phyloP scores from a whole-genome alignment of 2,888 invertebrate genomes.

The Cephus runcator region DNA sequence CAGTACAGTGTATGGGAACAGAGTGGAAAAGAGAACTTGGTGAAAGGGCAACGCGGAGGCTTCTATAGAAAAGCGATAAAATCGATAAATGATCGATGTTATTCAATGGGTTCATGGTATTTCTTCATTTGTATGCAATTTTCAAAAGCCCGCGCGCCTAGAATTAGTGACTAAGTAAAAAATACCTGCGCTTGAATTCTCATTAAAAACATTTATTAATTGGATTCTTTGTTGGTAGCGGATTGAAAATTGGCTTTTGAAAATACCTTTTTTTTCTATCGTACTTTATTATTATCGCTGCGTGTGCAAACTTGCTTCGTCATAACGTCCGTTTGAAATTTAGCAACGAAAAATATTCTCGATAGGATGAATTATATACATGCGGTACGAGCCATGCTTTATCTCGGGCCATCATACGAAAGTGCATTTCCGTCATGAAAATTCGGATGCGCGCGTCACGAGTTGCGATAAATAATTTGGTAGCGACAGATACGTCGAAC shows the following conservation, averaged over 20 bases:
- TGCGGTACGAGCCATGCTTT: neutral
- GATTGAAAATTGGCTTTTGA: neutral
- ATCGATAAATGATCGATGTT: neutral
- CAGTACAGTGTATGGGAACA: neutral
- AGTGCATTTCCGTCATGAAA: neutral
- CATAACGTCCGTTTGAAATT: neutral
- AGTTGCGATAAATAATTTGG: neutral
- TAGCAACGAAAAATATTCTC: neutral
- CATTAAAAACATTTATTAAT: neutral
- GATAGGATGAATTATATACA: neutral
- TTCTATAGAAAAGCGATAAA: neutral
- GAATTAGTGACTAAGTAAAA: neutral
- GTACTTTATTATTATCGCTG: neutral
- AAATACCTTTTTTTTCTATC: neutral
- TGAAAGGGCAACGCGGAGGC: neutral
- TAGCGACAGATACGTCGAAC: neutral
- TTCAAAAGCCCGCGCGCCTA: constrained; percentile 14
- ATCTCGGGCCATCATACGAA: neutral
- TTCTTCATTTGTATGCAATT: constrained; percentile 51
- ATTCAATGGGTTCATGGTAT: constrained; percentile 16
- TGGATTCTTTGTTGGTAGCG: neutral
- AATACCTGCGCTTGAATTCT: neutral
- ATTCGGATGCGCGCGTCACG: neutral
- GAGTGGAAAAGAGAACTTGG: neutral
- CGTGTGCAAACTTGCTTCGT: neutral